Conservation (phyloP, 2,888 invertebrate genomes). For the Listrodromus nycthemerus region DNA sequence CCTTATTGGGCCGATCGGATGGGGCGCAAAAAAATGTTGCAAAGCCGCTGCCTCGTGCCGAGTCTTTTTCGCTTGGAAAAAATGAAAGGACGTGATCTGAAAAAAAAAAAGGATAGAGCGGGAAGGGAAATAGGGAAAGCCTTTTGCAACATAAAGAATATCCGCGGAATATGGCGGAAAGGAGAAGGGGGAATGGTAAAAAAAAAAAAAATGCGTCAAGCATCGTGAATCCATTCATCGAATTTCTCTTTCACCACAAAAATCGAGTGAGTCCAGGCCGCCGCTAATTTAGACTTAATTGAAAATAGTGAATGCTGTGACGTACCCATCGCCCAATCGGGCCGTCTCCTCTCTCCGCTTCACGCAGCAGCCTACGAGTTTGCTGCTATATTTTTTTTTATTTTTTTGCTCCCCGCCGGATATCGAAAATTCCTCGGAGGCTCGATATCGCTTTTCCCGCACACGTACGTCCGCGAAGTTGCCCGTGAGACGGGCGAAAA, state of each 20-base stretch:
- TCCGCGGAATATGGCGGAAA: slow-evolving; percentile 26
- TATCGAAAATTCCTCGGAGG: slow-evolving; percentile 55
- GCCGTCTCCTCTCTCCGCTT: slow-evolving; percentile 12
- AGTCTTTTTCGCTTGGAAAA: not conserved
- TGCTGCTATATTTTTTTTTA: slow-evolving; percentile 5
- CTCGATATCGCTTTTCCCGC: slow-evolving; percentile 26
- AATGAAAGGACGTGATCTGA: not conserved
- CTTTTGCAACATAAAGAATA: slow-evolving; percentile 11
- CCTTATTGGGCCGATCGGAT: not conserved
- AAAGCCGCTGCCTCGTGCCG: not conserved
- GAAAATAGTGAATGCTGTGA: slow-evolving; percentile 72
- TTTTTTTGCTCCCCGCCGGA: not conserved
- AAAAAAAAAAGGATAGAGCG: not conserved
- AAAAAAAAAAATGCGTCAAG: slow-evolving; percentile 23
- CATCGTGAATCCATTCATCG: slow-evolving; percentile 43
- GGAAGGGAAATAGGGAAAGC: not conserved
- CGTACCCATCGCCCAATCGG: slow-evolving; percentile 24
- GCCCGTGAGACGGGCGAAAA: not conserved
- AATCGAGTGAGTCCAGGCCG: slow-evolving; percentile 52
- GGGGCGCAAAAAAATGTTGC: not conserved
- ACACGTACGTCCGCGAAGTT: not conserved
- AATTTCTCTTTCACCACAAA: slow-evolving; percentile 52
- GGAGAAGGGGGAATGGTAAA: not conserved
- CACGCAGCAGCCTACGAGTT: not conserved
- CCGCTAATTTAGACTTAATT: slow-evolving; percentile 75